phyloP scores from a whole-genome alignment of 2,797 vertebrate genomes.

The Chaenodraco wilsoni region DNA sequence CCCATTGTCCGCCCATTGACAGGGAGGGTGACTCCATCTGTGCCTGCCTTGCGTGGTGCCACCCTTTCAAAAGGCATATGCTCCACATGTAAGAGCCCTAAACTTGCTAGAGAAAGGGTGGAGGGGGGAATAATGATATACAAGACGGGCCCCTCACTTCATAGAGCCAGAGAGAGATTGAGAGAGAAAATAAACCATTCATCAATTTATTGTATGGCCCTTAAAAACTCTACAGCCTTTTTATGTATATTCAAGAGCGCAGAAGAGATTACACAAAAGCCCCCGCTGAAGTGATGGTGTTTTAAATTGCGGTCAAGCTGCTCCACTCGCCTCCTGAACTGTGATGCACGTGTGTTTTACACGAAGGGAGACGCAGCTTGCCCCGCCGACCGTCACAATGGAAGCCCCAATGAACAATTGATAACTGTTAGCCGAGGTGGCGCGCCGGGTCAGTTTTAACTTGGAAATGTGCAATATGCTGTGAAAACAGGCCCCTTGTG shows the following conservation, averaged over 20 bases:
- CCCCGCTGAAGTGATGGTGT: slow-evolving; percentile 77
- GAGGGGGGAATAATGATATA: slow-evolving; percentile 77
- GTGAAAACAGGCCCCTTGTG: slow-evolving; percentile 78
- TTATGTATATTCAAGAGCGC: slow-evolving; percentile 84
- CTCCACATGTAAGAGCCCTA: slow-evolving; percentile 82
- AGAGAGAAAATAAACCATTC: slow-evolving; percentile 77
- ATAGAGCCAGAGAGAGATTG: slow-evolving; percentile 50
- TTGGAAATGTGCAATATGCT: slow-evolving; percentile 81
- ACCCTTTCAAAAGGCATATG: slow-evolving; percentile 88
- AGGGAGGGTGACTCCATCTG: slow-evolving; percentile 90
- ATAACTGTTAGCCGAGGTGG: slow-evolving; percentile 73
- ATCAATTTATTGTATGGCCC: slow-evolving; percentile 81
- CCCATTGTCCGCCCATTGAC: slow-evolving; percentile 84
- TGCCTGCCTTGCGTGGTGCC: slow-evolving; percentile 89
- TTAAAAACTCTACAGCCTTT: slow-evolving; percentile 76
- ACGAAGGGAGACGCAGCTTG: slow-evolving; percentile 62
- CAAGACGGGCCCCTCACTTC: slow-evolving; percentile 73
- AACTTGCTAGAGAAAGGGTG: slow-evolving; percentile 81
- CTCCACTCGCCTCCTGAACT: slow-evolving; percentile 79
- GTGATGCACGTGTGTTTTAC: slow-evolving; percentile 67
- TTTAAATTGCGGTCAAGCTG: slow-evolving; percentile 85
- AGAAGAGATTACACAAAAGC: slow-evolving; percentile 82
- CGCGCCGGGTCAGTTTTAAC: slow-evolving; percentile 73
- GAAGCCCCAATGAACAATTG: slow-evolving; percentile 67
- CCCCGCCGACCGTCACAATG: slow-evolving; percentile 51